Conservation (phyloP, 2,113 vertebrate genomes). For the Pyxicephalus adspersus region DNA sequence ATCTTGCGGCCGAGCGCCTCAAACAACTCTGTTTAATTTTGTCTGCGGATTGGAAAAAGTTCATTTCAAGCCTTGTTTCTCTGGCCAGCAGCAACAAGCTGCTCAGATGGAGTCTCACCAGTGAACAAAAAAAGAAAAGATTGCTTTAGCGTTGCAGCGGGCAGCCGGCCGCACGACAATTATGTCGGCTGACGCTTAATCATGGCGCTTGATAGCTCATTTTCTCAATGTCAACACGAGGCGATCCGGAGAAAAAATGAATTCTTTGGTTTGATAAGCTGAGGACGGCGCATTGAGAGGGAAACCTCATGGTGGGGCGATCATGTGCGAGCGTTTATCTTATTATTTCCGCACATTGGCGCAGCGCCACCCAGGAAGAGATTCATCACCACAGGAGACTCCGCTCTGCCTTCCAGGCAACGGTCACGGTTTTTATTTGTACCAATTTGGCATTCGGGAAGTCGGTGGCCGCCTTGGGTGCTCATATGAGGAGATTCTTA, state of each 20-base stretch:
- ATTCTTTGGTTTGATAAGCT: conserved; percentile 89
- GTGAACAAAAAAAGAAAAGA: conserved; percentile 71
- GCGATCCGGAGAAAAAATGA: conserved; percentile 83
- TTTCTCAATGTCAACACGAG: conserved; percentile 91
- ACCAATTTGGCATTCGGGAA: conserved; percentile 98
- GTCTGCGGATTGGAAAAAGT: conserved; percentile 74
- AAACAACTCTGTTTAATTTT: conserved; percentile 68
- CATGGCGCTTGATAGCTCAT: conserved; percentile 86
- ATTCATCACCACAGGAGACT: conserved; percentile 97
- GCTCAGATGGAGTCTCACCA: conserved; percentile 72
- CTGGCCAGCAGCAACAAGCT: conserved; percentile 73
- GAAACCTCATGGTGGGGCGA: conserved; percentile 81
- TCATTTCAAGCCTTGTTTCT: conserved; percentile 79
- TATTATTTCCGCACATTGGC: conserved; percentile 64
- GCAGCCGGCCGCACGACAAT: conserved; percentile 80
- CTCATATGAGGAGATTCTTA: conserved; percentile 93
- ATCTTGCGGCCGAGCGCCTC: conserved; percentile 44
- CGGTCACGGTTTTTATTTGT: conserved; percentile 98
- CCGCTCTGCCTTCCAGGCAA: conserved; percentile 92
- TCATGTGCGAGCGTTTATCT: conserved; percentile 80
- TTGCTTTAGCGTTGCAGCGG: conserved; percentile 74
- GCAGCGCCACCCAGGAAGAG: conserved; percentile 94
- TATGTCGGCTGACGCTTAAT: conserved; percentile 86
- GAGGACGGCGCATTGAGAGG: conserved; percentile 81
- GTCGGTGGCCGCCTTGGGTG: conserved; percentile 93